These are phyloP conservation scores for Nephrocerus scutellatus DNA, from an alignment of 2,888 invertebrate genomes.

Conservation along the genomic window DNA sequence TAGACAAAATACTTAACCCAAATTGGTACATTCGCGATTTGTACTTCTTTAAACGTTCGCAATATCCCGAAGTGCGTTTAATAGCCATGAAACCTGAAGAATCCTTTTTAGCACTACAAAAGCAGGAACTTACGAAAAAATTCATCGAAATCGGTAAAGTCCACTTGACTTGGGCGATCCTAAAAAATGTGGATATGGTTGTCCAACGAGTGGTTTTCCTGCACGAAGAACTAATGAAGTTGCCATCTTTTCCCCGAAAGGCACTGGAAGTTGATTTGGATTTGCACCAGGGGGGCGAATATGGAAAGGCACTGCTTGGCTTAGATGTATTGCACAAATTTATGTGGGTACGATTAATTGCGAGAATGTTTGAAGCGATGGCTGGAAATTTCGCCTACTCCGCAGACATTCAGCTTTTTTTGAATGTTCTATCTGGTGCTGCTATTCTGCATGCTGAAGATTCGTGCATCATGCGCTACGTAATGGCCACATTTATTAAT, in stretches of 20 bases:
- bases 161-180: constrained; percentile 80
- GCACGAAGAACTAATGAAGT: constrained; percentile 96
- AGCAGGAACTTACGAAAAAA: constrained; percentile 84
- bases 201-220: constrained; percentile 96
- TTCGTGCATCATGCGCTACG: constrained; percentile 87
- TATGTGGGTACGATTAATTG: constrained; percentile 95
- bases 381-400: constrained; percentile 95
- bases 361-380: constrained; percentile 97
- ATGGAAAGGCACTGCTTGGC: constrained; percentile 83
- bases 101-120: constrained; percentile 82
- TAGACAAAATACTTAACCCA: constrained; percentile 94
- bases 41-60: constrained; percentile 92
- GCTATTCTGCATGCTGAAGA: constrained; percentile 96
- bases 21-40: constrained; percentile 91
- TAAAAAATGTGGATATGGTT: constrained; percentile 90
- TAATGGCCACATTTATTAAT: constrained; percentile 95
- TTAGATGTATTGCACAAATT: constrained; percentile 97
- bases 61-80: constrained; percentile 93
- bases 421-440: constrained; percentile 96
- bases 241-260: constrained; percentile 96
- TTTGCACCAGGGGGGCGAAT: constrained; percentile 79
- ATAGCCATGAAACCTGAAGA: constrained; percentile 88
- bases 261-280: constrained; percentile 95
- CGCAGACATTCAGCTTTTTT: constrained; percentile 92
- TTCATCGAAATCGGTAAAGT: constrained; percentile 98